Conservation (phyloP, 2,888 invertebrate genomes). For the Conomelus anceps region DNA sequence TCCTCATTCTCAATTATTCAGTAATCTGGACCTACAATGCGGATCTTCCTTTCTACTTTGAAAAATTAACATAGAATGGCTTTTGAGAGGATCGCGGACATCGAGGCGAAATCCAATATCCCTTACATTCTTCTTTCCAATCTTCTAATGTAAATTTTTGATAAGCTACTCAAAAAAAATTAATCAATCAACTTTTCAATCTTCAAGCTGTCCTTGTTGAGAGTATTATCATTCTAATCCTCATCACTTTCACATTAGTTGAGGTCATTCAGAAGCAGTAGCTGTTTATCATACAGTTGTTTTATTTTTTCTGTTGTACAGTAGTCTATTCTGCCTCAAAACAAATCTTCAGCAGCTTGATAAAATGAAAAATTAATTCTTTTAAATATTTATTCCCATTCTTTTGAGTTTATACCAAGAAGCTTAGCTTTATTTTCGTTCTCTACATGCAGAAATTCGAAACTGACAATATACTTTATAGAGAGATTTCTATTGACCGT, state of each 20-base stretch:
- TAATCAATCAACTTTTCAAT: background rate
- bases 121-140: background rate
- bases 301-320: no score
- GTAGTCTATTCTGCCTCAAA: background rate
- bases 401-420: background rate
- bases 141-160: background rate
- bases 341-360: background rate
- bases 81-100: background rate
- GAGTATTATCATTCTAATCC: background rate
- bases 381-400: background rate
- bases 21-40: background rate
- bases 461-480: background rate
- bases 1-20: background rate
- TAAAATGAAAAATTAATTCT: background rate
- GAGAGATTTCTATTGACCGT: no score
- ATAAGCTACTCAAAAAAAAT: background rate
- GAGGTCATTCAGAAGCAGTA: background rate
- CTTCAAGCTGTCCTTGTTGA: background rate
- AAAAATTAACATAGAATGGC: background rate
- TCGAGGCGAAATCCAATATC: background rate
- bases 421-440: no score
- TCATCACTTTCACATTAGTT: background rate
- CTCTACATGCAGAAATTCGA: background rate
- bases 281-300: background rate
- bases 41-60: background rate